Conservation (phyloP, 2,797 vertebrate species). For the Sitta carolinensis region DNA sequence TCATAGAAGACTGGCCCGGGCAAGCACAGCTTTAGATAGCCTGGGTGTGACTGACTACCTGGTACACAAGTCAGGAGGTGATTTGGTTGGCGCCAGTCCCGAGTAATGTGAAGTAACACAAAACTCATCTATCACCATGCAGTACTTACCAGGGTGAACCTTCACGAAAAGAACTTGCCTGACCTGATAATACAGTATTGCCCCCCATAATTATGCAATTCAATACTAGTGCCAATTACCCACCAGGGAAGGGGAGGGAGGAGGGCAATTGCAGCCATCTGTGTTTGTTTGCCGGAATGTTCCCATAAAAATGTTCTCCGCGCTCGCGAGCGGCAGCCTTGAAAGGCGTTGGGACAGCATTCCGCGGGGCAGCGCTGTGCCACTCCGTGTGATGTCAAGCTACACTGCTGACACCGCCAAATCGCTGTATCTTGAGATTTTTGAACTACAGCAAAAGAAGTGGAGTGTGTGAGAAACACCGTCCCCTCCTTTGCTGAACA, state of each 20-base stretch:
- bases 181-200: slow-evolving; percentile 38
- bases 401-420: slow-evolving; percentile 9
- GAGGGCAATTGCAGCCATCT: slow-evolving; percentile 48
- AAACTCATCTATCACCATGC: slow-evolving; percentile 28
- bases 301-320: slow-evolving; percentile 52
- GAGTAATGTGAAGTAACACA: slow-evolving; percentile 36
- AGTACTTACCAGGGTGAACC: slow-evolving; percentile 16
- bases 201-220: slow-evolving; percentile 16
- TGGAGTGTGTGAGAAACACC: not conserved
- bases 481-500: slow-evolving; percentile 34
- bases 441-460: slow-evolving; percentile 39
- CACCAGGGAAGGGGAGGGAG: not conserved
- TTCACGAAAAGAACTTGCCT: slow-evolving; percentile 33
- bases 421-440: slow-evolving; percentile 23
- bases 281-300: slow-evolving; percentile 28
- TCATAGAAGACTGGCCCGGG: slow-evolving; percentile 20
- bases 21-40: slow-evolving; percentile 51
- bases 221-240: slow-evolving; percentile 31
- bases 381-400: slow-evolving; percentile 16
- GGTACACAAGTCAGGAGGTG: slow-evolving; percentile 39
- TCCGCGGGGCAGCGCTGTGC: slow-evolving; percentile 25
- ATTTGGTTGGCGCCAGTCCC: slow-evolving; percentile 14
- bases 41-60: slow-evolving; percentile 57
- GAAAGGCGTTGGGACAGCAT: slow-evolving; percentile 6
- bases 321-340: not conserved